Evolutionary conservation across 2,113 vertebrate genomes (phyloP), one percentile per base, ranked within the genome.

Genomic region (Equus przewalskii): DNA sequence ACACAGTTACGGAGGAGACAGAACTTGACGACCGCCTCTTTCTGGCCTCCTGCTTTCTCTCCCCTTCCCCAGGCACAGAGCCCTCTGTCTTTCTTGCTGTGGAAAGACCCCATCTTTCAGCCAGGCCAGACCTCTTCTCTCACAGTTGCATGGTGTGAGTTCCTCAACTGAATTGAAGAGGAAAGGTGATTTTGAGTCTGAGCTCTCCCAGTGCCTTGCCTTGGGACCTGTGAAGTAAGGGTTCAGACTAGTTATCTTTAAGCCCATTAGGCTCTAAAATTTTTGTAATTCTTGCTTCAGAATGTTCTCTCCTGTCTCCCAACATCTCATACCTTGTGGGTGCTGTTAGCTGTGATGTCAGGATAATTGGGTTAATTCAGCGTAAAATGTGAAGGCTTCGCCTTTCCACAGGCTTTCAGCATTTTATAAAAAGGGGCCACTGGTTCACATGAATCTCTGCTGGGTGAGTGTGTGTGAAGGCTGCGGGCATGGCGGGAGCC

Each of bases 301-400:
- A 94, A 64, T 56, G 33, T 80, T 94, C 36, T 9, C 36, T 93
- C 86, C 62, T 56, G 36, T 60, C 41, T 95, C 14, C 56, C 79
- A 51, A 5, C 6, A 46, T 72, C 33, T 81, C 44, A 65, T 73
- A 18, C 9, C 70, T 90, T 73, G 36, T 86, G 46, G 36, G 26
- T 60, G 30, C 56, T 82, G 56, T 89, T 56, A 76, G 51, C 72
- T 70, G 49, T 62, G 33, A 65, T 65, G 56, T 24, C 51, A 30
- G 64, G 60, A 64, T 81, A n/a, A 67, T 64, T 16, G 28, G 51
- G 64, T 67, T 70, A 49, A 83, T 84, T 82, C 70, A 30, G 2
- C n/a, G 21, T 89, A 58, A 95, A 86, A 87, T 54, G 28, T 80
- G 26, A 94, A 94, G 44, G 18, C 21, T n/a, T 87, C 82, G 49